Base-by-base conservation (phyloP, 2,113 vertebrate genomes). In the Corydoras sp. region DNA sequence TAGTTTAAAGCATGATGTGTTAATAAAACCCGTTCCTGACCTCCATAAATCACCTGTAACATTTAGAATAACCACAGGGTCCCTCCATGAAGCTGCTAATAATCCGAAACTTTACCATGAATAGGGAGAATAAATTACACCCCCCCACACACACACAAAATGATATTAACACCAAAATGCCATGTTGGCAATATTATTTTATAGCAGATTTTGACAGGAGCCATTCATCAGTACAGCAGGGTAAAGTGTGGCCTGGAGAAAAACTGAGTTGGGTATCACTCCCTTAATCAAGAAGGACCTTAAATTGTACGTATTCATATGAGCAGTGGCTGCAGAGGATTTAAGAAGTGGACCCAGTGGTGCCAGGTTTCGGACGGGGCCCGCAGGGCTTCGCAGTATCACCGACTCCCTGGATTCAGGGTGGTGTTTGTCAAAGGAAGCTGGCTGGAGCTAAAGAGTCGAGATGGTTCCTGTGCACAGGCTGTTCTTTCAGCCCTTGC, bases 341-440 rank as follows among this genome's bases (percentile, higher is more conserved):
- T 15, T 59, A 58, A 11, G 11, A 24, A 51, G 43, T 10, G 1
- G 58, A 15, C 30, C 10, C 31, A 50, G 12, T 67, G 31, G 54
- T 43, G 35, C 35, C 35, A 43, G 35, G 35, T 43, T 43, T 2
- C 1, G 35, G 7, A 43, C 35, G 2, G 35, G 35, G 35, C 35
- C 35, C 1, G 35, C 35, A 43, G 35, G 35, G 18, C 2, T 24
- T 24, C 18, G 18, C 18, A 1, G 18, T 24, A 24, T 24, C 18
- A 24, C 18, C 18, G 18, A 24, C 18, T 24, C 18, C 18, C 4
- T 77, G 76, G 74, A 76, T 86, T 76, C 69, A 4, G 69, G 53
- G 62, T 77, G 81, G 77, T 88, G 85, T 88, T 90, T 89, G 83
- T 81, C 77, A 82, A 86, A 85, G 88, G 86, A 90, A 90, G 78